Evolutionary conservation across 1,140 invertebrate genomes (phyloP).

Genomic region (Cotesia typhae): DNA sequence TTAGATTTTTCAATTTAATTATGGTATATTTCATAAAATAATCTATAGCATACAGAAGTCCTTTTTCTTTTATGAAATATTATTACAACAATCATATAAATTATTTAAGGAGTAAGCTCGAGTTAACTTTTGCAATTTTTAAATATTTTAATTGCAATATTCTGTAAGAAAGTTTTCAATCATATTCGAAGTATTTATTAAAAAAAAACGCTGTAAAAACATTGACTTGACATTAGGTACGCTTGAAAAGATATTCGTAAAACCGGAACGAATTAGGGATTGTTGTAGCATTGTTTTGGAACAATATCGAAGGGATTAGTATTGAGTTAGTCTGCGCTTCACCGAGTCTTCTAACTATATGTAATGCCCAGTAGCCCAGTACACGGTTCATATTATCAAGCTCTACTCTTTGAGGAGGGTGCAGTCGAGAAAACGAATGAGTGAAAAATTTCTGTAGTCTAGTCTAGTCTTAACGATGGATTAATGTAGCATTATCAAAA

Average conservation of each 20-base stretch:
- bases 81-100: too few relatives aligned
- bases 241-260: constrained; percentile 25
- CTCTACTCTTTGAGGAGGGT: neutral
- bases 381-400: constrained; percentile 3
- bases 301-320: constrained; percentile 54
- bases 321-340: constrained; percentile 21
- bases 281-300: constrained; percentile 49
- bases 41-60: too few relatives aligned
- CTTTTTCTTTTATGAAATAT: too few relatives aligned
- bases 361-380: constrained; percentile 9
- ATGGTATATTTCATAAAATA: too few relatives aligned
- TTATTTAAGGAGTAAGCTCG: too few relatives aligned
- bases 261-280: constrained; percentile 40
- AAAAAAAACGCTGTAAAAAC: constrained; percentile 14
- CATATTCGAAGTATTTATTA: too few relatives aligned
- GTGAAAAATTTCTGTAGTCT: constrained; percentile 8
- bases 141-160: too few relatives aligned
- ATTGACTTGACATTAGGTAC: constrained; percentile 32
- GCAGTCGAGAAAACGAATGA: neutral
- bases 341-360: constrained; percentile 24
- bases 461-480: constrained; percentile 17
- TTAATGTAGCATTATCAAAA: constrained; percentile 15
- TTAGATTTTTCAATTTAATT: too few relatives aligned
- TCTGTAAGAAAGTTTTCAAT: too few relatives aligned
- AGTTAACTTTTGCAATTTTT: too few relatives aligned